These are phyloP conservation scores for Myiozetetes cayanensis DNA, from an alignment of 2,113 vertebrate genomes.

Conservation along the genomic window DNA sequence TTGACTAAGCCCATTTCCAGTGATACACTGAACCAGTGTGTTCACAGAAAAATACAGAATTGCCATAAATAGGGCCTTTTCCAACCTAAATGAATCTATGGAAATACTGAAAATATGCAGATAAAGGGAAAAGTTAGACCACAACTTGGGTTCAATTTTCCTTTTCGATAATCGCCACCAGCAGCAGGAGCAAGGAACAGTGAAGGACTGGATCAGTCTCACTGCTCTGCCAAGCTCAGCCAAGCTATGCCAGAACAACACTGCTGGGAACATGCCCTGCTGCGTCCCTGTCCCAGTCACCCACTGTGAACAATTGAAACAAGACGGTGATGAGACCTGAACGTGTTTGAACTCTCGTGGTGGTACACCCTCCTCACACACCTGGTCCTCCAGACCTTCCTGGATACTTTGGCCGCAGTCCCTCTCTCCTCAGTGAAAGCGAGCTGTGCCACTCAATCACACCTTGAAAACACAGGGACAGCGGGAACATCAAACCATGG, in stretches of 20 bases:
- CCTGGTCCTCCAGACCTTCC: neutral
- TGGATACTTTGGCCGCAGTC: neutral
- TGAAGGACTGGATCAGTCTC: neutral
- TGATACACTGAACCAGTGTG: neutral
- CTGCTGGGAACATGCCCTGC: neutral
- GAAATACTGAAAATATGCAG: neutral
- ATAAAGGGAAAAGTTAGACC: neutral
- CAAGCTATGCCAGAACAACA: accelerated
- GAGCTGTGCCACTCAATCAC: accelerated
- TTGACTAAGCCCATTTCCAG: neutral
- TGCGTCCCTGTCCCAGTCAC: neutral
- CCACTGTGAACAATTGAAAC: accelerated
- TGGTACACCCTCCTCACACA: neutral
- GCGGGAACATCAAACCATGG: neutral
- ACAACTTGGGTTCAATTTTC: neutral
- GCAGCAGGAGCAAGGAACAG: neutral
- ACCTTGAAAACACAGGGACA: neutral
- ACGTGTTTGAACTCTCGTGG: neutral
- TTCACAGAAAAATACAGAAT: neutral
- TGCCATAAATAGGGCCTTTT: neutral
- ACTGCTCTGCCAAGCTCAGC: neutral
- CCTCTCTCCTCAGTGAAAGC: neutral
- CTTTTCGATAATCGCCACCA: neutral
- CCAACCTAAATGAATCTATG: neutral
- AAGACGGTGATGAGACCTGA: accelerated